A percentile compares a stretch with the other conserved stretches of the same genome.
Conservation (phyloP, 2,797 vertebrate genomes). For the Eospalax fontanierii region DNA sequence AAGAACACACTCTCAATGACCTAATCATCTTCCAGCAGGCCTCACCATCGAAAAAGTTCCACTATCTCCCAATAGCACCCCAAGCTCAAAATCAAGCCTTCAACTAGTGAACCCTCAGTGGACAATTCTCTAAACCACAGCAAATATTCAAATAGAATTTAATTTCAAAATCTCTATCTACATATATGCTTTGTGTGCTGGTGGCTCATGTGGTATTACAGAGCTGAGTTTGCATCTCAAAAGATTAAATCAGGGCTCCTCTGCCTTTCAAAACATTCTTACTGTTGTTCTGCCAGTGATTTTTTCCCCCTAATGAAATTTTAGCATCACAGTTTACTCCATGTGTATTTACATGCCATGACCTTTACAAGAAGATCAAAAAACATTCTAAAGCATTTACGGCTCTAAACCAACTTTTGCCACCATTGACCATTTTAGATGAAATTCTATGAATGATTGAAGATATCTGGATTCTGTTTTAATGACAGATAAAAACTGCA, state of each 20-base stretch:
- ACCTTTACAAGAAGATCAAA: not conserved
- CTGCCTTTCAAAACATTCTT: not conserved
- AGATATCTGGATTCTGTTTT: not conserved
- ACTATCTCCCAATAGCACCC: too few relatives aligned
- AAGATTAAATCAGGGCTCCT: not conserved
- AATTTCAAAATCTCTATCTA: not conserved
- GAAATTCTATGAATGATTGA: conserved; percentile 38
- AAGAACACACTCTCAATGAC: not conserved
- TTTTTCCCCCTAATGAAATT: conserved; percentile 20
- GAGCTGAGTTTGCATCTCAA: not conserved
- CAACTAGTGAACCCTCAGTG: too few relatives aligned
- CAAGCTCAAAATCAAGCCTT: not conserved
- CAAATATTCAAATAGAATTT: not conserved
- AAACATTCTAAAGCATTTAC: not conserved
- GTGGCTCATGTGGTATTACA: not conserved
- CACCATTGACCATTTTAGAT: conserved; percentile 11
- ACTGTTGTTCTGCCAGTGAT: not conserved
- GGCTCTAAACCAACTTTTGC: not conserved
- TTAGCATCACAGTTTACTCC: not conserved
- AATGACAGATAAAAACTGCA: conserved; percentile 43
- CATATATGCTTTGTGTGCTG: not conserved
- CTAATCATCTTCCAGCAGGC: not conserved
- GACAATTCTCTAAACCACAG: not conserved
- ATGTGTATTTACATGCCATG: not conserved
- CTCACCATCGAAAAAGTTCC: not conserved